phyloP scores from a whole-genome alignment of 2,797 vertebrate species.

The Balearica regulorum region DNA sequence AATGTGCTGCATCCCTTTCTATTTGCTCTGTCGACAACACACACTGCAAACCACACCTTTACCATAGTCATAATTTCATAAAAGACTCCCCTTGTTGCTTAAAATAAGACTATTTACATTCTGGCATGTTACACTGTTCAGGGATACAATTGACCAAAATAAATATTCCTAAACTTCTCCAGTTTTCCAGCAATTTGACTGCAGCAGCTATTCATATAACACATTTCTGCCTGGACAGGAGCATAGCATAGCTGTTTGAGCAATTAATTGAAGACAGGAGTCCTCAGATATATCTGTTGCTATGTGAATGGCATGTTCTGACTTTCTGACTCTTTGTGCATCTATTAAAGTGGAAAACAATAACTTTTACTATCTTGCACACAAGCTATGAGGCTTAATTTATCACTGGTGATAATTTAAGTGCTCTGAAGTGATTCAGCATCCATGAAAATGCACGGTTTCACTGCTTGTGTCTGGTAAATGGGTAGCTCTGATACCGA shows the following conservation, averaged over 20 bases:
- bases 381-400: neutral
- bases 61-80: rapidly evolving
- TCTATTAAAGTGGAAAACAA: neutral
- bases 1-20: neutral
- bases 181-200: neutral
- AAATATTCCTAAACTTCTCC: neutral
- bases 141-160: neutral
- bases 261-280: neutral
- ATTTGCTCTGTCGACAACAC: neutral
- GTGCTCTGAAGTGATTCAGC: neutral
- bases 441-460: neutral
- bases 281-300: neutral
- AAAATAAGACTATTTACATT: neutral
- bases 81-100: neutral
- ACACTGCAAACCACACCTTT: rapidly evolving
- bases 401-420: neutral
- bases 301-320: neutral
- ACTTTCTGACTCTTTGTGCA: neutral
- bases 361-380: neutral
- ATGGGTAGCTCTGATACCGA: neutral
- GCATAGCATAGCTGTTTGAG: neutral
- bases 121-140: neutral
- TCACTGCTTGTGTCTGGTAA: neutral
- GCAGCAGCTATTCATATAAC: neutral
- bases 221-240: neutral